Evolutionary conservation across 2,888 invertebrate genomes (phyloP).

Genomic region (Xylota segnis): DNA sequence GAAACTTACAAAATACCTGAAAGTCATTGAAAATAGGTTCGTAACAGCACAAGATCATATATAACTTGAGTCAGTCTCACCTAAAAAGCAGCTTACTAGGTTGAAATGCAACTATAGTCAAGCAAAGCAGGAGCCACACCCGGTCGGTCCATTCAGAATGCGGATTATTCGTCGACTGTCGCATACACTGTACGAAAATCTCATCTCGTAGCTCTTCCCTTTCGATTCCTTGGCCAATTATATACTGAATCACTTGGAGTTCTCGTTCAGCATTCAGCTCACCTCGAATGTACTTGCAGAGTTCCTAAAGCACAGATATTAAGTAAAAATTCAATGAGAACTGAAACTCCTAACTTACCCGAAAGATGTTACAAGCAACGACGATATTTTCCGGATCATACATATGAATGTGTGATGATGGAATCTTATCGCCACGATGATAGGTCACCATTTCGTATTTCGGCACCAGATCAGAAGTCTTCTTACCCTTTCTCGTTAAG

Average conservation of each 20-base stretch:
- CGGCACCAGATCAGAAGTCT: slow-evolving; percentile 91
- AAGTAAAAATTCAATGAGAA: too few relatives aligned
- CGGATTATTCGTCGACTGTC: slow-evolving; percentile 96
- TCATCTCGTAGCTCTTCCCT: slow-evolving; percentile 96
- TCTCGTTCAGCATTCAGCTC: slow-evolving; percentile 94
- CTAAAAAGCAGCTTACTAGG: slow-evolving; percentile 86
- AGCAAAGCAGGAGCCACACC: slow-evolving; percentile 94
- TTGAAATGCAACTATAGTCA: slow-evolving; percentile 96
- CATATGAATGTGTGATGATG: slow-evolving; percentile 96
- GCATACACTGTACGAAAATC: slow-evolving; percentile 94
- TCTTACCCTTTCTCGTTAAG: slow-evolving; percentile 90
- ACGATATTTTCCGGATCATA: slow-evolving; percentile 97
- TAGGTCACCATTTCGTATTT: slow-evolving; percentile 97
- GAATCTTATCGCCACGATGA: slow-evolving; percentile 94
- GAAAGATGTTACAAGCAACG: slow-evolving; percentile 94
- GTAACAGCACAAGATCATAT: not conserved
- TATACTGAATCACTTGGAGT: slow-evolving; percentile 92
- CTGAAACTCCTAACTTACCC: slow-evolving; percentile 86
- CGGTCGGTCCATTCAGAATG: slow-evolving; percentile 92
- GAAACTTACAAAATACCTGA: slow-evolving; percentile 90
- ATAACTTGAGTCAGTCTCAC: slow-evolving; percentile 73
- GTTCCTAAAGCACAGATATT: slow-evolving; percentile 86
- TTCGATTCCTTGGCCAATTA: slow-evolving; percentile 94
- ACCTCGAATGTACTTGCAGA: slow-evolving; percentile 94
- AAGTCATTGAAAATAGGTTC: slow-evolving; percentile 74